Evolutionary conservation across 92 coral and sea anemone species (phyloP).

Genomic region (Meandrina meandrites): DNA sequence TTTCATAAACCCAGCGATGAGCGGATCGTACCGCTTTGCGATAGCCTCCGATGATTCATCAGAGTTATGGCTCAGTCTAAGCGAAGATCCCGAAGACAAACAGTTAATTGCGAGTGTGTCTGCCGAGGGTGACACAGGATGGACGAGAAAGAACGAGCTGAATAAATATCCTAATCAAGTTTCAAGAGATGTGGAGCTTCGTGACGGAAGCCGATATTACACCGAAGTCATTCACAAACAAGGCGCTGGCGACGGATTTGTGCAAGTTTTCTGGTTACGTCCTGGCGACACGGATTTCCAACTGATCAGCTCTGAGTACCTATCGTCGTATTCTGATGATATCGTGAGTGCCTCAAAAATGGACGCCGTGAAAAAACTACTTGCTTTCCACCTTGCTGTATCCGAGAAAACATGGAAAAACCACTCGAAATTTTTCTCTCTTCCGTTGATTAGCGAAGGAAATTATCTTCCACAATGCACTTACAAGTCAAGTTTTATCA

Average conservation of each 20-base stretch:
- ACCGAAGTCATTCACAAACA: slow-evolving; percentile 53
- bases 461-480: slow-evolving; percentile 16
- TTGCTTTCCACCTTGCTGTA: background rate
- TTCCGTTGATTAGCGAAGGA: slow-evolving; percentile 2
- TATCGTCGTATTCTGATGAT: background rate
- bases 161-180: slow-evolving; percentile 12
- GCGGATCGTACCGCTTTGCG: slow-evolving; percentile 42
- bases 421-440: slow-evolving; percentile 4
- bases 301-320: slow-evolving; percentile 32
- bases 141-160: slow-evolving; percentile 19
- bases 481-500: background rate
- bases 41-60: slow-evolving; percentile 5
- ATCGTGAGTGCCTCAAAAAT: background rate
- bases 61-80: slow-evolving; percentile 40
- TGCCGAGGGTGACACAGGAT: background rate
- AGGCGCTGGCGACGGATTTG: slow-evolving; percentile 28
- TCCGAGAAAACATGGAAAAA: background rate
- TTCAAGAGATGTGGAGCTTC: slow-evolving; percentile 7
- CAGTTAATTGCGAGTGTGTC: slow-evolving; percentile 2
- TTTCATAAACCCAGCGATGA: slow-evolving; percentile 17
- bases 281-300: slow-evolving; percentile 19
- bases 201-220: slow-evolving; percentile 26
- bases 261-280: slow-evolving; percentile 34
- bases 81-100: slow-evolving; percentile 36
- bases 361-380: background rate